A percentile compares a stretch with the other conserved stretches of the same genome.
These are phyloP conservation scores for Hystrix brachyura DNA, from an alignment of 2,113 vertebrate species.

Conservation along the genomic window DNA sequence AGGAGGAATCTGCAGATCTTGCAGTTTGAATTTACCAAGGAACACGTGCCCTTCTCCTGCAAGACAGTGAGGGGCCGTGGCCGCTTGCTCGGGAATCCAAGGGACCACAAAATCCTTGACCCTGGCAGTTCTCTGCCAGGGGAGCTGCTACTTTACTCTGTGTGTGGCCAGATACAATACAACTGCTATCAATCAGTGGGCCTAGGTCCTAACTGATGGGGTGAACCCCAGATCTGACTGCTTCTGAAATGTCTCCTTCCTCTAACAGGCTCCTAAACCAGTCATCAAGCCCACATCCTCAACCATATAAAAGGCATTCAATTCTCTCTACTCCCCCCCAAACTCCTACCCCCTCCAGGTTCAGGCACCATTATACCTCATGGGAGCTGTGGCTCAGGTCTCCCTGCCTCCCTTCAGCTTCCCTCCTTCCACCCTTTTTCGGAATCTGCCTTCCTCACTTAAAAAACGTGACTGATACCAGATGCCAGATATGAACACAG, in stretches of 20 bases:
- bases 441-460: not conserved
- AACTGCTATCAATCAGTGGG: not conserved
- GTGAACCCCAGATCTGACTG: not conserved
- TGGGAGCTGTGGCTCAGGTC: not conserved
- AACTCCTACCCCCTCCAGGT: not conserved
- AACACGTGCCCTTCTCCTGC: not conserved
- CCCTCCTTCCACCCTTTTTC: not conserved
- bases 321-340: too few species aligned
- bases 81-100: not conserved
- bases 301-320: not conserved
- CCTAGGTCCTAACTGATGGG: not conserved
- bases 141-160: not conserved
- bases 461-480: not conserved
- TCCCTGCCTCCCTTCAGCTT: not conserved
- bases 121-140: not conserved
- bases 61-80: not conserved
- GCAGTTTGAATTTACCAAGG: not conserved
- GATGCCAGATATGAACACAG: not conserved
- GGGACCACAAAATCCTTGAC: not conserved
- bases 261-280: not conserved
- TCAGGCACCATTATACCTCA: not conserved
- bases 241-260: not conserved
- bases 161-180: not conserved
- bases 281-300: not conserved
- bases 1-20: conserved; percentile 29